phyloP scores from a whole-genome alignment of 2,797 vertebrate species.

The Acanthornis magna region DNA sequence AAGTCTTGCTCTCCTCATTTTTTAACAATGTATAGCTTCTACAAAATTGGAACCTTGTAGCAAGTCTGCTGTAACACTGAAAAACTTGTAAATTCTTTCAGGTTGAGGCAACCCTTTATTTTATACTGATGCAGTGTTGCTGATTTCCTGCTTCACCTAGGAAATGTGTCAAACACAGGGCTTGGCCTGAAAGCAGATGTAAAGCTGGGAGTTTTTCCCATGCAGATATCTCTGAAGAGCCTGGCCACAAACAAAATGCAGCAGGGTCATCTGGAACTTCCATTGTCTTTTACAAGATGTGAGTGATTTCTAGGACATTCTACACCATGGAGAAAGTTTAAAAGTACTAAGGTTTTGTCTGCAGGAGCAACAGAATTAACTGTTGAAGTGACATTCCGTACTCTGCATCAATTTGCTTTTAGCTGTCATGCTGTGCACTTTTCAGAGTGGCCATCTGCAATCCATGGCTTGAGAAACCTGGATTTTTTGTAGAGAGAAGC shows the following conservation, averaged over 20 bases:
- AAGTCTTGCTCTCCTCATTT: neutral
- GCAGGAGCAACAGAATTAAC: rapidly evolving
- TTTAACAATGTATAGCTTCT: neutral
- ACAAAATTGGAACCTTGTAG: neutral
- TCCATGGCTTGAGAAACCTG: neutral
- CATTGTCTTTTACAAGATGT: neutral
- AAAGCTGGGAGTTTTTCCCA: neutral
- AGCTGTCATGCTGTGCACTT: neutral
- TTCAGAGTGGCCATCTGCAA: neutral
- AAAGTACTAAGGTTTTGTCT: neutral
- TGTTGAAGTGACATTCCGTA: neutral
- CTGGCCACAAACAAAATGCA: neutral
- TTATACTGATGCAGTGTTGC: rapidly evolving
- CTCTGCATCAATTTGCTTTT: rapidly evolving
- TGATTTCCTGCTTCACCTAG: neutral
- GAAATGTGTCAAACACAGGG: neutral
- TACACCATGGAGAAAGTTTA: neutral
- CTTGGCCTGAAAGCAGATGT: rapidly evolving
- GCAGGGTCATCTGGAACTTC: neutral
- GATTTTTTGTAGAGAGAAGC: neutral
- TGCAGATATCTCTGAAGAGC: too few species aligned
- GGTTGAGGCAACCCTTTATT: neutral
- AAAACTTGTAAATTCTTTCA: neutral
- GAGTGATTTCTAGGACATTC: neutral
- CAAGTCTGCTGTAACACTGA: neutral